These are phyloP conservation scores for Acronicta aceris DNA, from an alignment of 2,888 invertebrate genomes.

Conservation along the genomic window DNA sequence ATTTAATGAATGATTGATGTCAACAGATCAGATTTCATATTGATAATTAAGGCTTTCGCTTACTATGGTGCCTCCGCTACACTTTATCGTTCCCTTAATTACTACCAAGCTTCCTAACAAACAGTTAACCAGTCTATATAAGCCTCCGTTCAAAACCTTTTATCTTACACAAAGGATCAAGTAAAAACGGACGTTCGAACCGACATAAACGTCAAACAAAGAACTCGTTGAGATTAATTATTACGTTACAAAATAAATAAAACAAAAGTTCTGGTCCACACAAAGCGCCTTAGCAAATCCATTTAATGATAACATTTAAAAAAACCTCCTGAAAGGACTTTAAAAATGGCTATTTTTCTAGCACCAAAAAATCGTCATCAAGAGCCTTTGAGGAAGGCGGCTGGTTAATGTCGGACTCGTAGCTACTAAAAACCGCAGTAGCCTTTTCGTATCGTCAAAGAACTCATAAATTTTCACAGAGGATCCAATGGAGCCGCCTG, in stretches of 20 bases:
- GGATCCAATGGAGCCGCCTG: no score
- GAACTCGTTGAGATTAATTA: conserved; percentile 50
- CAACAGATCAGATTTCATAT: conserved; percentile 28
- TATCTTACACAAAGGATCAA: conserved; percentile 9
- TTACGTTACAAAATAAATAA: not conserved
- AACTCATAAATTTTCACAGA: no score
- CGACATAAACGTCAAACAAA: conserved; percentile 47
- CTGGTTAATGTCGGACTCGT: no score
- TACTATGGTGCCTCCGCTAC: conserved; percentile 12
- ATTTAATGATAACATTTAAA: no score
- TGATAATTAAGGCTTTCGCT: conserved; percentile 33
- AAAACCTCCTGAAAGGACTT: no score
- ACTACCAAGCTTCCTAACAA: conserved; percentile 22
- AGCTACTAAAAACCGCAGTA: no score
- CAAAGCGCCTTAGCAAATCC: no score
- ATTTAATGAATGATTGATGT: conserved; percentile 29
- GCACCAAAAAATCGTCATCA: no score
- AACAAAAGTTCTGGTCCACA: conserved; percentile 19
- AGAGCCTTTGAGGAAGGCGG: no score
- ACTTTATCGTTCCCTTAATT: conserved; percentile 30
- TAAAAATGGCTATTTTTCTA: no score
- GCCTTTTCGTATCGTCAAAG: no score
- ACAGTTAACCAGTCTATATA: conserved; percentile 4
- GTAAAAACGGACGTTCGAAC: conserved; percentile 19
- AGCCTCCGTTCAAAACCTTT: not conserved